Percentiles rank a stretch among this genome's conserved stretches.
Evolutionary conservation across 2,113 vertebrate species (phyloP).

Genomic region (Marmota flaviventris): DNA sequence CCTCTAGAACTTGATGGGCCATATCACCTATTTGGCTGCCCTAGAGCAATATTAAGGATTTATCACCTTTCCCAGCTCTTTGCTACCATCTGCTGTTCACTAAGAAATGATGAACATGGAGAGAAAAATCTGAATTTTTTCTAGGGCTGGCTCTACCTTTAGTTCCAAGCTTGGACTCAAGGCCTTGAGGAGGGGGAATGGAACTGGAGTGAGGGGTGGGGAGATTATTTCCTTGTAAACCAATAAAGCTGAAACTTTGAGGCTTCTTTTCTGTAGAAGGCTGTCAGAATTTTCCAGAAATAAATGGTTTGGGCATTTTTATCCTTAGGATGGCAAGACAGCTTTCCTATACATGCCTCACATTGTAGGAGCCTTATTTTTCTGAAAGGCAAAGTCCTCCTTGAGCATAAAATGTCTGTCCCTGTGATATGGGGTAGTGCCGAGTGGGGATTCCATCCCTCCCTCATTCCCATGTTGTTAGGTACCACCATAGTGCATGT

Average conservation of each 20-base stretch:
- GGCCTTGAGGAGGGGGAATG: neutral
- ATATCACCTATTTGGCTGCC: neutral
- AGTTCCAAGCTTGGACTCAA: neutral
- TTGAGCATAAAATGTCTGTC: neutral
- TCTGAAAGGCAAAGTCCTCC: neutral
- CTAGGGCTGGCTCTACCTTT: neutral
- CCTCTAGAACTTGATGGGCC: neutral
- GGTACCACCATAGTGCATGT: rapidly evolving
- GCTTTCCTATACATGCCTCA: neutral
- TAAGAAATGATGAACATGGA: neutral
- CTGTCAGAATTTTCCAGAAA: slow-evolving; percentile 33
- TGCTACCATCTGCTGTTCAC: slow-evolving; percentile 76
- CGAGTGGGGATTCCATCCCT: neutral
- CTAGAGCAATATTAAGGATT: neutral
- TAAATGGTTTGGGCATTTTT: neutral
- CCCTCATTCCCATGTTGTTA: neutral
- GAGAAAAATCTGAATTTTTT: slow-evolving; percentile 46
- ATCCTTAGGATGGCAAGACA: neutral
- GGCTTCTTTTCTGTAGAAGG: slow-evolving; percentile 21
- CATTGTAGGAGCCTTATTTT: neutral
- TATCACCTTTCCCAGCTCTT: slow-evolving; percentile 51
- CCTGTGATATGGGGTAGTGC: neutral
- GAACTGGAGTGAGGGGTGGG: neutral
- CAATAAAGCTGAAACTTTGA: neutral
- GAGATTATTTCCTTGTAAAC: neutral